These are phyloP conservation scores for Pelodytes ibericus DNA, from an alignment of 2,797 vertebrate genomes.

Conservation along the genomic window DNA sequence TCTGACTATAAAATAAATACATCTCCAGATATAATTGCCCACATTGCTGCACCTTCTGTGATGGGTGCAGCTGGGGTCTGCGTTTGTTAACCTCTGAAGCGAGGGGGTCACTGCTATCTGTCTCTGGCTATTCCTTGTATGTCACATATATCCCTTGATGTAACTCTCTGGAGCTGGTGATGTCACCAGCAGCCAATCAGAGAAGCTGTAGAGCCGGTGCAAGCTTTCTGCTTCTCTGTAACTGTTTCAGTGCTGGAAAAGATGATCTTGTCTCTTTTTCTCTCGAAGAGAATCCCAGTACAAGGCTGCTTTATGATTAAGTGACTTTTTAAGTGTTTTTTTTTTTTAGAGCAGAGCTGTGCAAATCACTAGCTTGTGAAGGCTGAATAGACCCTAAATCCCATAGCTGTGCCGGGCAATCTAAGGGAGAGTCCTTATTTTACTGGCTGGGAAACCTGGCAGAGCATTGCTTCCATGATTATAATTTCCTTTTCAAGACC, in stretches of 20 bases:
- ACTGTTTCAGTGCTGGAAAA: not conserved
- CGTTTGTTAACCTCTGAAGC: constrained; percentile 13
- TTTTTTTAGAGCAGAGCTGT: not conserved
- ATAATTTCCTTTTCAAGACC: no score
- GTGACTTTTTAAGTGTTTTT: no score
- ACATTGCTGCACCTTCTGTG: not conserved
- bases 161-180: constrained; percentile 75
- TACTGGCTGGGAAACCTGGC: no score
- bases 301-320: no score
- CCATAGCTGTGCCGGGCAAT: no score
- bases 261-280: not conserved
- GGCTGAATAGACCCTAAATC: no score
- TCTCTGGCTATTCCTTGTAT: constrained; percentile 60
- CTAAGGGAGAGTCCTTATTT: no score
- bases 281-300: no score
- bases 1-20: not conserved
- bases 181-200: constrained; percentile 80
- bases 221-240: constrained; percentile 20
- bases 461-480: no score
- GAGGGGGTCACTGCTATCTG: constrained; percentile 8
- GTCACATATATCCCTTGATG: constrained; percentile 80
- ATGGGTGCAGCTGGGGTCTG: not conserved
- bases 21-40: not conserved
- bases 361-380: not conserved
- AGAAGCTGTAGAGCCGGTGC: not conserved